These are phyloP conservation scores for Drosophila malerkotliana DNA, from an alignment of 1,140 invertebrate species.

Conservation along the genomic window DNA sequence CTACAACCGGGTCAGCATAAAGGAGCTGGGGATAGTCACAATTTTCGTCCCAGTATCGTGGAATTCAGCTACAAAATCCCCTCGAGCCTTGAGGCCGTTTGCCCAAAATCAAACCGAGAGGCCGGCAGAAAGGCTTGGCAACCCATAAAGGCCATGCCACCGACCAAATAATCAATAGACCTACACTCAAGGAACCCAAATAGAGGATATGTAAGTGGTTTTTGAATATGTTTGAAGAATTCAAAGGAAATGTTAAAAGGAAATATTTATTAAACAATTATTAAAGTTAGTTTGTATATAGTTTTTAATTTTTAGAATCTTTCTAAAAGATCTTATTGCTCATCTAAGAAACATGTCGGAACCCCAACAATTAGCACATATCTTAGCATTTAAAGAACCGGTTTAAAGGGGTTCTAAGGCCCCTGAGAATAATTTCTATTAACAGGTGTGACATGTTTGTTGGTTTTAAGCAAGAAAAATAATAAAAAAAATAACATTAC, in stretches of 20 bases:
- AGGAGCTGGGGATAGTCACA: conserved; percentile 34
- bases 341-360: not conserved
- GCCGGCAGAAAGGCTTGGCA: conserved; percentile 34
- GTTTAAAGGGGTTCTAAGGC: not conserved
- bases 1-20: conserved; percentile 32
- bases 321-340: not conserved
- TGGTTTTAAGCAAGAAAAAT: not conserved
- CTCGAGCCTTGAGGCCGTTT: conserved; percentile 26
- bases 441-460: not conserved
- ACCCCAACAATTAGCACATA: not conserved
- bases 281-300: too few relatives aligned
- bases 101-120: conserved; percentile 35
- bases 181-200: conserved; percentile 35
- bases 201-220: conserved; percentile 2
- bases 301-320: too few relatives aligned
- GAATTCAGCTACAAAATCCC: conserved; percentile 42
- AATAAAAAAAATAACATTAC: not conserved
- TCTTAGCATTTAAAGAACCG: not conserved
- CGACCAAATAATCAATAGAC: conserved; percentile 41
- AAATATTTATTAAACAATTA: too few relatives aligned
- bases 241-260: too few relatives aligned
- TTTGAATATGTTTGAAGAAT: not conserved
- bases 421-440: not conserved
- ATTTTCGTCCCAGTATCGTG: conserved; percentile 36
- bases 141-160: conserved; percentile 31